Base-by-base conservation (phyloP, 2,888 invertebrate genomes). In the Pycnomerus fuliginosus region DNA sequence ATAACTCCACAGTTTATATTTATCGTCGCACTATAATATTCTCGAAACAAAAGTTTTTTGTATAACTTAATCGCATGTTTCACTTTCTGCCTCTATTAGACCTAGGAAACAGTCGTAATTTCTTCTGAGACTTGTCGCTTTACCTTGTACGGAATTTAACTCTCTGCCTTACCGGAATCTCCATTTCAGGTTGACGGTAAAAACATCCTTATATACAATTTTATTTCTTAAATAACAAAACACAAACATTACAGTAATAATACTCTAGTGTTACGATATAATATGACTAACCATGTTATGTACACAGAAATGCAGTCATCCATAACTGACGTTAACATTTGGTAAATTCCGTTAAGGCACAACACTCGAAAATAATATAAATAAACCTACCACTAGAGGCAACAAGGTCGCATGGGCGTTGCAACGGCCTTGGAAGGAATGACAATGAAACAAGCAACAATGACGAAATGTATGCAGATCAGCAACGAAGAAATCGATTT, bases 361-460 rank as follows among this genome's bases (percentile, higher is more conserved):
- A 46, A 43, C 31, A 34, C 22, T 29, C 23, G 20, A 37, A 30
- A 29, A 34, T 14, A 15, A 29, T 22, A 46, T 46, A 46, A 41
- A 46, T 46, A 46, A 31, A 25, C 25, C 3, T 25, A 25, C 16
- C 8, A 14, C 34, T 14, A 13, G 13, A 25, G 32, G 10, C 13
- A 31, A 12, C 33, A 37, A 38, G 30, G 38, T 33, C 29, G 34
- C 29, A 25, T 16, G 13, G 39, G 41, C 23, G 33, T 27, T 16
- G 33, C 23, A 27, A 15, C 39, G 49, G 38, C 50, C 50, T 55
- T 50, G 55, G 50, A 51, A 48, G 40, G 44, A 52, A 50, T 41
- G 48, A 49, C 39, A 51, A 43, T 49, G 46, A 49, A 34, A 29
- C 39, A 29, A 47, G 28, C 29, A 33, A 38, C 31, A 35, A 39